Evolutionary conservation across 2,888 invertebrate genomes (phyloP).

Genomic region (Neelides folsomi): DNA sequence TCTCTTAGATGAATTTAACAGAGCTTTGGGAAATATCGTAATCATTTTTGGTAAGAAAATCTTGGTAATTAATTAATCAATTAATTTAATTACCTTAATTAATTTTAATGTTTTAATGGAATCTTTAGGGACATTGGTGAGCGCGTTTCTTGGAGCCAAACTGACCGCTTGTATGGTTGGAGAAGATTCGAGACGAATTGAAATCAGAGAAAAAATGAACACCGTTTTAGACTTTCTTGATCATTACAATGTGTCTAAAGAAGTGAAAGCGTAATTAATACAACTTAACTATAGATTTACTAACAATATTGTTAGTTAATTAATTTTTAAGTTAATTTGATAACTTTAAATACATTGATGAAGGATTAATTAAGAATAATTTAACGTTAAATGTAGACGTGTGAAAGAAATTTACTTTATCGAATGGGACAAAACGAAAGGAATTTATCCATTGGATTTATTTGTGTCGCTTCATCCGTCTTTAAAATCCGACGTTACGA

Average conservation of each 20-base stretch:
- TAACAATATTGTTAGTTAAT: too few species aligned
- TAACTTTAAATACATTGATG: not conserved
- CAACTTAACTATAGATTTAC: not conserved
- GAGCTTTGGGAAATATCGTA: constrained; percentile 12
- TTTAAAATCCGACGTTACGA: constrained; percentile 24
- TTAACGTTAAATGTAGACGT: constrained; percentile 11
- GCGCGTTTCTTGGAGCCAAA: constrained; percentile 14
- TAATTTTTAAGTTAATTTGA: not conserved
- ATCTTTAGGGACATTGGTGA: constrained; percentile 11
- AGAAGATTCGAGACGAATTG: constrained; percentile 22
- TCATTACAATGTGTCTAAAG: constrained; percentile 15
- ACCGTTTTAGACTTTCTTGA: constrained; percentile 19
- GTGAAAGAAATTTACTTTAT: constrained; percentile 23
- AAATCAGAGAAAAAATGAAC: constrained; percentile 21
- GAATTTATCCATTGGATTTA: constrained; percentile 15
- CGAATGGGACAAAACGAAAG: constrained; percentile 27
- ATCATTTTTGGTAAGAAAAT: constrained; percentile 16
- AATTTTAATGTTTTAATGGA: too few species aligned
- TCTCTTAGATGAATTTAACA: constrained; percentile 1
- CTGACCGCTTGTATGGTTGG: constrained; percentile 24
- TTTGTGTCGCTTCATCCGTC: constrained; percentile 26
- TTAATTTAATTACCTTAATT: not conserved
- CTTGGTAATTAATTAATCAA: too few species aligned
- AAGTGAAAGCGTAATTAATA: constrained; percentile 13
- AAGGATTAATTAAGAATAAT: too few species aligned